A percentile compares a stretch with the other conserved stretches of the same genome.
Conservation (phyloP, 2,797 vertebrate species). For the Myotis planiceps region DNA sequence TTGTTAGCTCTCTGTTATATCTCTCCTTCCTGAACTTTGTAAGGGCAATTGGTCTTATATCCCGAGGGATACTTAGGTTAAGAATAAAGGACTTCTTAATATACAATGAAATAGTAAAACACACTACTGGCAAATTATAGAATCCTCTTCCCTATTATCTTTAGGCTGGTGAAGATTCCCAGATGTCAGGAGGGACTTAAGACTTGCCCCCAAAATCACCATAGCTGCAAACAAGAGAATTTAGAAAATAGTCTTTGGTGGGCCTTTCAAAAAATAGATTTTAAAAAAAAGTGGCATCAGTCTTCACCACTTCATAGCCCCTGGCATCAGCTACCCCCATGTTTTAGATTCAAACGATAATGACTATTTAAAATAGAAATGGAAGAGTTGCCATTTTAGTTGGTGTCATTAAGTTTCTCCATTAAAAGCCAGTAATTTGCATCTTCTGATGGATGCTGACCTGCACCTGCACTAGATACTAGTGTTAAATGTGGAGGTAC, state of each 20-base stretch:
- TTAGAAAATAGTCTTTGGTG: background rate
- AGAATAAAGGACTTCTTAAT: conserved; percentile 46
- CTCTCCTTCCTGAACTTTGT: background rate
- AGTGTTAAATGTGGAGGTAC: conserved; percentile 9
- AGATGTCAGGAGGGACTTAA: background rate
- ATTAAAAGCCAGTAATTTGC: conserved; percentile 42
- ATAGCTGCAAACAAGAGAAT: background rate
- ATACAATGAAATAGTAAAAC: background rate
- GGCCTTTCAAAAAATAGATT: background rate
- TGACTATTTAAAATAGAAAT: background rate
- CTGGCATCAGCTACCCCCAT: background rate
- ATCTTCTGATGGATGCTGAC: background rate
- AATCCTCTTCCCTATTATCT: background rate
- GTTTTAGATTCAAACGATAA: background rate
- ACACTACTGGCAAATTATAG: background rate
- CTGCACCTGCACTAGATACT: background rate
- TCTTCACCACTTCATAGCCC: background rate
- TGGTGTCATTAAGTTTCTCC: conserved; percentile 44
- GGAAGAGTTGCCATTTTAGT: background rate
- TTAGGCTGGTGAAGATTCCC: background rate
- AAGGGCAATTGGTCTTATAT: conserved; percentile 26
- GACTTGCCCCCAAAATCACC: background rate
- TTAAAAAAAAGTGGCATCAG: background rate
- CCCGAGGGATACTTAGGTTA: background rate
- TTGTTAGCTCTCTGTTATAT: background rate